These are phyloP conservation scores for Megastigmus dorsalis DNA, from an alignment of 2,888 invertebrate genomes.

Conservation along the genomic window DNA sequence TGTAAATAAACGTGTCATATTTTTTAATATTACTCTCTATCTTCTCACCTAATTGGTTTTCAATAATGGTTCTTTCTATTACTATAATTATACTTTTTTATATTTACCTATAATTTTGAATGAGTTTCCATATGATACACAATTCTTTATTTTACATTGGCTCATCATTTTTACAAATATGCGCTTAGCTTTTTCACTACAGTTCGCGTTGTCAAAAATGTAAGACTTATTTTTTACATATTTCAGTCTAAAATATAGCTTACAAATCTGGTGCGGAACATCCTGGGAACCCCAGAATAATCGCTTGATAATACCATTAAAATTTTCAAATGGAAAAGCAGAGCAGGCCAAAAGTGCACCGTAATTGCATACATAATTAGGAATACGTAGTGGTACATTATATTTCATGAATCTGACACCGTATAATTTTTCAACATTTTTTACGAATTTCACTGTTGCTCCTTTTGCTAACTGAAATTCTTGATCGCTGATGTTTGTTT, in stretches of 20 bases:
- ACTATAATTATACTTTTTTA: not conserved
- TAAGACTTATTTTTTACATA: not conserved
- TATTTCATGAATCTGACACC: slow-evolving; percentile 5
- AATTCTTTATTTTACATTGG: not conserved
- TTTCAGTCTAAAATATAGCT: no score
- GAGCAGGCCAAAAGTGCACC: slow-evolving; percentile 9
- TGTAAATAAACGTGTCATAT: not conserved
- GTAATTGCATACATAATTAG: not conserved
- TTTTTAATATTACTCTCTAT: not conserved
- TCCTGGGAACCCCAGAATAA: slow-evolving; percentile 3
- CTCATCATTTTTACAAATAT: not conserved
- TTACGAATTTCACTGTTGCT: slow-evolving; percentile 5
- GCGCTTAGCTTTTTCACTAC: not conserved
- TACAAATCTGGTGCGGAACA: not conserved
- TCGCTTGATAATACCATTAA: slow-evolving; percentile 7
- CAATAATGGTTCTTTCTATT: not conserved
- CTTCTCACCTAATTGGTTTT: not conserved
- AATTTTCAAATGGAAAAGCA: slow-evolving; percentile 34
- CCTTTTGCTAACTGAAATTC: not conserved
- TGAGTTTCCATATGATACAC: not conserved
- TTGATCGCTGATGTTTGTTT: not conserved
- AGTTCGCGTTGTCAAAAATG: not conserved
- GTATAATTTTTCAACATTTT: not conserved
- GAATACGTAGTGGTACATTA: no score
- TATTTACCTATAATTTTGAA: no score